Conservation (phyloP, 2,797 vertebrate genomes). For the Furcifer pardalis region DNA sequence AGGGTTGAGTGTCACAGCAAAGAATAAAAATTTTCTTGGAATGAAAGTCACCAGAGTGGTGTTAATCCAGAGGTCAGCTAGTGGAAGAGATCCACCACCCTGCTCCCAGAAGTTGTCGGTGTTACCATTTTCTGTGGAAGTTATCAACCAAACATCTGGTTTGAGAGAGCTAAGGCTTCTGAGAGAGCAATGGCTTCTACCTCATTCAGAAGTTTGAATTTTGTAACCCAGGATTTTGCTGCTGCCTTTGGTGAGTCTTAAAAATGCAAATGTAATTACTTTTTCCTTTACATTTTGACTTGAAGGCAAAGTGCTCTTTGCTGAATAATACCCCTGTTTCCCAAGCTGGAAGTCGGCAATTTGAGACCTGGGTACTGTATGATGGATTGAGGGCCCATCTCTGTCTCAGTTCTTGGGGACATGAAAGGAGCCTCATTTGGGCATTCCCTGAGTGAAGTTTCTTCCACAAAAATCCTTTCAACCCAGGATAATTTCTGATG, state of each 20-base stretch:
- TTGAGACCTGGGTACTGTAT: no score
- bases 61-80: no score
- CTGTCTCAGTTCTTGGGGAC: no score
- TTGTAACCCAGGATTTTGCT: neutral
- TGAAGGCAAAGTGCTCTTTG: slow-evolving; percentile 8
- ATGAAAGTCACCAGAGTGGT: no score
- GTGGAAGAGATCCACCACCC: neutral
- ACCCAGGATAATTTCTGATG: no score
- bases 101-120: neutral
- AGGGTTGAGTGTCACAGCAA: neutral
- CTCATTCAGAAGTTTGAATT: neutral
- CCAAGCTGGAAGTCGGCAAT: no score
- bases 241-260: neutral
- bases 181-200: neutral
- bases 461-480: no score
- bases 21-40: neutral
- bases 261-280: slow-evolving; percentile 3
- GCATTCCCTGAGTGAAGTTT: no score
- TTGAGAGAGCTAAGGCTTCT: no score
- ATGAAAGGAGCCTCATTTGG: no score
- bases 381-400: no score
- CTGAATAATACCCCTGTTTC: neutral
- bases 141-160: neutral
- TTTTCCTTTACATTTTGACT: slow-evolving; percentile 9
- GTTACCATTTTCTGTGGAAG: neutral